Base-by-base conservation (phyloP, 2,113 vertebrate species). In the Corythornis vintsioides region DNA sequence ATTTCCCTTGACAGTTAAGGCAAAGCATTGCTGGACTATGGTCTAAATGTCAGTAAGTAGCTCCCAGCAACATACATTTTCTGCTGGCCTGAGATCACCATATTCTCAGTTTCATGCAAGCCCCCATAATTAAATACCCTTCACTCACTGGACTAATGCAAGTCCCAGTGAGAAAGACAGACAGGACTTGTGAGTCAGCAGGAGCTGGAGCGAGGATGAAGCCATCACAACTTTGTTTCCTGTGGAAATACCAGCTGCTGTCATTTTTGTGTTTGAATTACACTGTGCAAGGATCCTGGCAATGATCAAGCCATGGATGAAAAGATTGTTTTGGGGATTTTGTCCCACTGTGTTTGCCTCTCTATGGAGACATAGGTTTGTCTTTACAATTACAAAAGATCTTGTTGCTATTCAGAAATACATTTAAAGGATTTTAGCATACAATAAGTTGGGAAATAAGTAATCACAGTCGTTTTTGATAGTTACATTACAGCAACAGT, bases 161-260 rank as follows among this genome's bases (percentile, higher is more conserved):
- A 90, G 77, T 42, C 52, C 78, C 89, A 73, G 77, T 2, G 50
- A 89, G 57, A 73, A 87, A 89, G 84, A 93, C 94, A 96, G 92
- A 96, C 89, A 91, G 93, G 86, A 52, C 55, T 38, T 43, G 50
- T 96, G 94, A 96, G 84, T 95, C 94, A 94, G 71, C 71, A 87
- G 92, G 66, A 95, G 86, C 52, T 66, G 83, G 63, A 86, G 96
- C 45, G 48, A 65, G 73, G 66, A 90, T 0, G 0, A 79, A 93
- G 69, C 0, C 1, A 84, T 87, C 64, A 69, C 71, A 89, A 69
- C 63, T 87, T 82, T 79, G 45, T 86, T 80, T 90, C 81, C 74
- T 66, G 86, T 85, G 71, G 92, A 89, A 96, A 76, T 70, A 90
- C 71, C 92, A 96, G 83, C 86, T 94, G 90, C 84, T 89, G 59